A percentile compares a stretch with the other conserved stretches of the same genome.
Conservation (phyloP, 1,140 invertebrate genomes). For the Bombus superbus region DNA sequence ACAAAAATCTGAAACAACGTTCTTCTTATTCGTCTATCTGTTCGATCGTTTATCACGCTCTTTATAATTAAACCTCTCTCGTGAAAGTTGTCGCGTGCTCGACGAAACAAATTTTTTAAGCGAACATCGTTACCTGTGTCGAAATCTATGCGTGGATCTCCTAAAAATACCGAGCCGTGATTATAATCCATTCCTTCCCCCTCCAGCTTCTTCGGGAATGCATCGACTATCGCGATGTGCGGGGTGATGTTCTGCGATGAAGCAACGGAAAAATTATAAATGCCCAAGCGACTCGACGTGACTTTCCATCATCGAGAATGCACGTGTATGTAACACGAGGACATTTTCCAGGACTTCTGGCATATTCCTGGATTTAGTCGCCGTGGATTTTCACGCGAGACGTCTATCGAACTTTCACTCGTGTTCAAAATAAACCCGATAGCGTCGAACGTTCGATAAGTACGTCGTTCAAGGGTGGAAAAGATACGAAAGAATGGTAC, state of each 20-base stretch:
- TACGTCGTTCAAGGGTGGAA: not conserved
- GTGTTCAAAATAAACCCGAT: not conserved
- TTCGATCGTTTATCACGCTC: not conserved
- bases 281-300: not conserved
- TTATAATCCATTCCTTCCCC: slow-evolving; percentile 85
- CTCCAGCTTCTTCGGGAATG: slow-evolving; percentile 84
- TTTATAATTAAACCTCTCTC: not conserved
- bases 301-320: not conserved
- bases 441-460: not conserved
- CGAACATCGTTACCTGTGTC: slow-evolving; percentile 79
- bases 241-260: slow-evolving; percentile 80
- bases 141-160: slow-evolving; percentile 81
- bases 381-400: not conserved
- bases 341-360: not conserved
- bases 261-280: not conserved
- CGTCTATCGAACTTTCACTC: slow-evolving; percentile 42
- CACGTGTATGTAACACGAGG: not conserved
- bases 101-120: not conserved
- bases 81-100: not conserved
- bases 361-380: not conserved
- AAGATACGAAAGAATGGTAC: not conserved
- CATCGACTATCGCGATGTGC: slow-evolving; percentile 85
- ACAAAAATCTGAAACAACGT: slow-evolving; percentile 82
- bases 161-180: slow-evolving; percentile 84
- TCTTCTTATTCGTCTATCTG: not conserved